Base-by-base conservation (phyloP, 2,113 vertebrate genomes). In the Neotoma lepida region DNA sequence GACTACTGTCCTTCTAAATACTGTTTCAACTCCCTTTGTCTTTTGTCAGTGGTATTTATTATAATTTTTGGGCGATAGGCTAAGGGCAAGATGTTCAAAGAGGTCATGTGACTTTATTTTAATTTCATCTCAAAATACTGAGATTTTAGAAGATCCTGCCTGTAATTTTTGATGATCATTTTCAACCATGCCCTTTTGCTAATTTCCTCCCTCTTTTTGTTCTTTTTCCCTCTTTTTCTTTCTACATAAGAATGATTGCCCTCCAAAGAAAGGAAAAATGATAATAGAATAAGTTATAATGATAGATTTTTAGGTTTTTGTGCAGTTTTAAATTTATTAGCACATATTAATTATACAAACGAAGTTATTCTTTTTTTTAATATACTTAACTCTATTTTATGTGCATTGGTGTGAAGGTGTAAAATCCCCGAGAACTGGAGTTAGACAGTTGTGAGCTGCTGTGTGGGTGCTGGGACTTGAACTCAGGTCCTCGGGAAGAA, bases 51-150 rank as follows among this genome's bases (percentile, higher is more conserved):
- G 51, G 2, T 18, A 84, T 92, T 82, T 94, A 39, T 41, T 97
- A 80, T 73, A 93, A 86, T 68, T 86, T 88, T 89, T 93, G 86
- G 68, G 49, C 17, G 87, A 49, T 94, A 39, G 30, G 28, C 6
- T 95, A 89, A 92, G 49, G 58, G 68, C 74, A 94, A 28, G 70
- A 71, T 70, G 30, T 96, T 96, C 44, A 91, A 94, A 95, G 54
- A 91, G 22, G 35, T 86, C 33, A 63, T 63, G 22, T 81, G 92
- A 56, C 84, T 44, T 71, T 93, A 80, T 85, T 96, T 94, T 88
- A 44, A 35, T 41, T 94, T 89, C n/a, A 18, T 85, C n/a, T 94
- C 89, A 81, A 94, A 85, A 85, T 89, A 68, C 33, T 93, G 22
- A 96, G 44, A 63, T 91, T 92, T 92, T 94, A 89, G 85, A 74